These are phyloP conservation scores for Pegoplata infirma DNA, from an alignment of 2,888 invertebrate species.

Conservation along the genomic window DNA sequence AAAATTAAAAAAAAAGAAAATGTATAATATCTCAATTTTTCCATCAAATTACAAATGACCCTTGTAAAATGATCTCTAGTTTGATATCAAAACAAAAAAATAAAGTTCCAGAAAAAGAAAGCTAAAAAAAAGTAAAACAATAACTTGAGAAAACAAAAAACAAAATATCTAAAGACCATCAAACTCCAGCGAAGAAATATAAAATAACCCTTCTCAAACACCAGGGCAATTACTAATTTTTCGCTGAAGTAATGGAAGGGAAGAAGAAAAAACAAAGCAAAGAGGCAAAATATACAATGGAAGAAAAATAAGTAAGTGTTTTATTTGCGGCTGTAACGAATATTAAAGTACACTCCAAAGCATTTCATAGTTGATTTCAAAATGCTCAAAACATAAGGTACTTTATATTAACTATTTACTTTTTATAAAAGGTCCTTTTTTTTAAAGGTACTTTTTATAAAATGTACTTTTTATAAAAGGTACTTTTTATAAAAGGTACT, in stretches of 20 bases:
- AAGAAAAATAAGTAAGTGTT: too few relatives aligned
- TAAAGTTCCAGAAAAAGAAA: neutral
- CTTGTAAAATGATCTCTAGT: conserved; percentile 51
- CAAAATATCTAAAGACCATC: neutral
- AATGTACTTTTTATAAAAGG: too few relatives aligned
- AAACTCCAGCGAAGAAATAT: neutral
- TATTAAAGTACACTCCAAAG: too few relatives aligned
- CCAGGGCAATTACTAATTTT: conserved; percentile 41
- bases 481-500: too few relatives aligned
- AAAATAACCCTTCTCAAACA: conserved; percentile 24
- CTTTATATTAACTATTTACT: too few relatives aligned
- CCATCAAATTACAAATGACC: conserved; percentile 49
- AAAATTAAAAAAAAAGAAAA: neutral
- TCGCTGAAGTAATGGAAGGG: conserved; percentile 29
- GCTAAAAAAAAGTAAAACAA: conserved; percentile 1
- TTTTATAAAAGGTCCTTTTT: too few relatives aligned
- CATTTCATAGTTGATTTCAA: too few relatives aligned
- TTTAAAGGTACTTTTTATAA: too few relatives aligned
- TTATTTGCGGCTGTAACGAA: too few relatives aligned
- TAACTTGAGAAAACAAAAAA: too few relatives aligned
- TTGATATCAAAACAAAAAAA: conserved; percentile 27
- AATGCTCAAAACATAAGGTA: too few relatives aligned
- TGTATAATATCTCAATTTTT: conserved; percentile 45
- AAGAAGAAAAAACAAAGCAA: conserved; percentile 8
- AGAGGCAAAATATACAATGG: too few relatives aligned